These are phyloP conservation scores for Polietes domitor DNA, from an alignment of 2,888 invertebrate genomes.

Conservation along the genomic window DNA sequence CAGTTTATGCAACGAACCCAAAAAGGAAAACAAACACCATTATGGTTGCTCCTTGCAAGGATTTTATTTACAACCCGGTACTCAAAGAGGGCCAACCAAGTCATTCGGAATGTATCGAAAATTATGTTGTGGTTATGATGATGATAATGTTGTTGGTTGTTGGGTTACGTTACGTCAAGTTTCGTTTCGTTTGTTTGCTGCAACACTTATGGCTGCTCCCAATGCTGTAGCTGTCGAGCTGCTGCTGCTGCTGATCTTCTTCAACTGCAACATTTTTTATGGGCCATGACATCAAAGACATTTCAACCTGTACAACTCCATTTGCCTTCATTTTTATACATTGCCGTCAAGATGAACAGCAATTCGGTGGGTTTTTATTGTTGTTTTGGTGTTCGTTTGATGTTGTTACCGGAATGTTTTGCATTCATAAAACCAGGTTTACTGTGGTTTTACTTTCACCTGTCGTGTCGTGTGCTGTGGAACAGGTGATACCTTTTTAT, in stretches of 20 bases:
- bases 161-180: neutral
- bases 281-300: slow-evolving; percentile 34
- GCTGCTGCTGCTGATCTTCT: neutral
- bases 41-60: neutral
- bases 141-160: slow-evolving; percentile 21
- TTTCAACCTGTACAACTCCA: neutral
- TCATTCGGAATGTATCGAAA: slow-evolving; percentile 8
- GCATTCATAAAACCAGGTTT: slow-evolving; percentile 14
- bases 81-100: neutral
- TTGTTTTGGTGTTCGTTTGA: slow-evolving; percentile 17
- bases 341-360: slow-evolving; percentile 1
- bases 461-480: neutral
- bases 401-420: neutral
- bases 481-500: slow-evolving; percentile 33
- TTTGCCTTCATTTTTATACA: neutral
- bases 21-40: too few species aligned
- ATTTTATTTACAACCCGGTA: slow-evolving; percentile 22
- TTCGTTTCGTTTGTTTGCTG: neutral
- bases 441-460: slow-evolving; percentile 1
- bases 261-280: slow-evolving; percentile 40
- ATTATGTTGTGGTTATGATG: slow-evolving; percentile 20
- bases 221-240: neutral
- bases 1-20: neutral
- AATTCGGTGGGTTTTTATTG: slow-evolving; percentile 23
- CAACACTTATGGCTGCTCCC: too few species aligned